Conservation (phyloP, 2,888 invertebrate genomes). For the Metalampra italica region DNA sequence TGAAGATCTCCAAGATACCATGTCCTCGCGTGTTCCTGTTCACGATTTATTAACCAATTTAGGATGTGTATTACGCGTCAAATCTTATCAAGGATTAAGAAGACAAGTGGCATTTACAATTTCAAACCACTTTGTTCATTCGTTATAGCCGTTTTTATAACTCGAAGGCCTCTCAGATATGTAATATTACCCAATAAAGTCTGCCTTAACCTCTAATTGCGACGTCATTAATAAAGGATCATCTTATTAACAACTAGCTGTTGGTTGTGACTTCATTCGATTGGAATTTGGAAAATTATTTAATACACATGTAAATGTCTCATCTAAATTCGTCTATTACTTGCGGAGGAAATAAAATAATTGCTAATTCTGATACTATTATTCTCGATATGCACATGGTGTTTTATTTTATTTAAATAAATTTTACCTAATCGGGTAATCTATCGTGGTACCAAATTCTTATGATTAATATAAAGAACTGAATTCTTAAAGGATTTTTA, state of each 20-base stretch:
- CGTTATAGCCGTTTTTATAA: conserved; percentile 36
- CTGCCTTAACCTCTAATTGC: conserved; percentile 43
- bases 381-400: too few relatives aligned
- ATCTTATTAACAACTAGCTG: conserved; percentile 33
- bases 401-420: too few relatives aligned
- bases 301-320: too few relatives aligned
- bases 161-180: conserved; percentile 28
- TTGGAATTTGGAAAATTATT: too few relatives aligned
- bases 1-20: conserved; percentile 8
- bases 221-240: conserved; percentile 41
- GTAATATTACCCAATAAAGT: conserved; percentile 43
- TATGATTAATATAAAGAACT: too few relatives aligned
- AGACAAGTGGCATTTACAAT: conserved; percentile 31
- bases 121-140: conserved; percentile 26
- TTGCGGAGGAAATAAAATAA: neutral
- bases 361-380: too few relatives aligned
- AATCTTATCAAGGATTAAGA: conserved; percentile 24
- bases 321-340: too few relatives aligned
- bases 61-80: conserved; percentile 42
- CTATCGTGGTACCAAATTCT: too few relatives aligned
- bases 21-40: conserved; percentile 41
- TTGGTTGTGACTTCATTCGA: too few relatives aligned
- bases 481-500: too few relatives aligned
- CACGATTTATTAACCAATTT: conserved; percentile 29
- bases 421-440: too few relatives aligned